Conservation (phyloP, 2,888 invertebrate species). For the Epinotia ramella region DNA sequence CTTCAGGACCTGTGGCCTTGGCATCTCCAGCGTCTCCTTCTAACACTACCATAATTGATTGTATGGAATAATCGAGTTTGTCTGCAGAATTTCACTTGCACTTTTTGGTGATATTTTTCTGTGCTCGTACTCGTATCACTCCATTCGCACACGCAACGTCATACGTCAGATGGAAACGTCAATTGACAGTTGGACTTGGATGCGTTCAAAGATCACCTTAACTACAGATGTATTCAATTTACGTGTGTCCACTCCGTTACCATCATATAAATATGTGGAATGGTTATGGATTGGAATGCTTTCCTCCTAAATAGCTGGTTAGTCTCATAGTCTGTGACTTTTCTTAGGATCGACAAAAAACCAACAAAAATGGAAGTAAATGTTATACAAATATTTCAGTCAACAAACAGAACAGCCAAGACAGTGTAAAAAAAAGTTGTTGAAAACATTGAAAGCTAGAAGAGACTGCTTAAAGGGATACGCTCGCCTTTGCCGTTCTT, state of each 20-base stretch:
- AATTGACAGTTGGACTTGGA: constrained; percentile 17
- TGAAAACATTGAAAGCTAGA: no score
- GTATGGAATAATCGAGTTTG: constrained; percentile 11
- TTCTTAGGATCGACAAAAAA: no score
- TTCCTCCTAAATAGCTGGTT: no score
- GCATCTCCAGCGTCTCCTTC: constrained; percentile 74
- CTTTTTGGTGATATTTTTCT: constrained; percentile 29
- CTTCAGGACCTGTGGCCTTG: constrained; percentile 65
- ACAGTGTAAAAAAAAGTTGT: no score
- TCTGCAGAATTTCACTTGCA: constrained; percentile 39
- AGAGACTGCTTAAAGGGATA: no score
- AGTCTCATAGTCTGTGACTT: no score
- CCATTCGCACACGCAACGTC: constrained; percentile 41
- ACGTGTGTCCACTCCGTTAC: neutral
- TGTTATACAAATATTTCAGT: no score
- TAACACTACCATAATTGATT: constrained; percentile 69
- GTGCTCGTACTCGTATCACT: constrained; percentile 26
- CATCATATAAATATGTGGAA: neutral
- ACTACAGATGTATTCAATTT: constrained; percentile 2
- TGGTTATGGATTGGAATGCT: no score
- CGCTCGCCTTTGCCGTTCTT: no score
- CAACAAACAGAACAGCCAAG: no score
- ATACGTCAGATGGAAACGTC: constrained; percentile 40
- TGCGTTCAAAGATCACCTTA: constrained; percentile 11
- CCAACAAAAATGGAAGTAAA: no score